Evolutionary conservation across 2,113 vertebrate species (phyloP), one percentile per base, ranked within the genome.

Genomic region (Varanus salvator): DNA sequence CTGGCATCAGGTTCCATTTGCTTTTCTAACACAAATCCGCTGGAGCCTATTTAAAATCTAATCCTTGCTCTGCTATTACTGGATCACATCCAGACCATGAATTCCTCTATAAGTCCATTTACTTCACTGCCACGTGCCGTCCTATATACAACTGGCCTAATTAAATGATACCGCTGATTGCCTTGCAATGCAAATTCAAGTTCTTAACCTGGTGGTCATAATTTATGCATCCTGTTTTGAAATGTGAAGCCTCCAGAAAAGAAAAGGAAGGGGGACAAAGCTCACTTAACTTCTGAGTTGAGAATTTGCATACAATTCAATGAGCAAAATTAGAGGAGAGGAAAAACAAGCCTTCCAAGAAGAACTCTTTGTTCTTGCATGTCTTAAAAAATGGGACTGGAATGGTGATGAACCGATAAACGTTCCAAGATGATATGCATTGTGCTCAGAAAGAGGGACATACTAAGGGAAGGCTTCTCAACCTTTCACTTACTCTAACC

Each of bases 1-100:
- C n/a, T 1, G 21, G 2, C 25, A 87, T 81, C 2, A 7, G 0
- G 0, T 82, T 66, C 57, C 44, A 3, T 87, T 93, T 93, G 80
- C 17, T n/a, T 84, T 85, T 80, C 77, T 44, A 76, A 31, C 78
- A 19, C 29, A 69, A 31, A 78, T 84, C 84, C 29, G 21, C 87
- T 89, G 60, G 54, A 50, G 1, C 0, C 25, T 48, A n/a, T 80
- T 85, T 52, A 48, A 74, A 31, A 54, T 86, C 50, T 54, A 75
- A 78, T 83, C 29, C 66, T 90, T 66, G 8, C 9, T 68, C 31
- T 90, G 25, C 86, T 91, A 0, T 89, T 71, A 3, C 60, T 93
- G 74, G 77, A 48, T 8, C 17, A 89, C 44, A 11, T 74, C 80
- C 87, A 57, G 60, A 44, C 6, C 52, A 48, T 4, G 68, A 68